Percentiles rank a stretch among this genome's conserved stretches.
Evolutionary conservation across 2,888 invertebrate genomes (phyloP).

Genomic region (Lypha dubia): DNA sequence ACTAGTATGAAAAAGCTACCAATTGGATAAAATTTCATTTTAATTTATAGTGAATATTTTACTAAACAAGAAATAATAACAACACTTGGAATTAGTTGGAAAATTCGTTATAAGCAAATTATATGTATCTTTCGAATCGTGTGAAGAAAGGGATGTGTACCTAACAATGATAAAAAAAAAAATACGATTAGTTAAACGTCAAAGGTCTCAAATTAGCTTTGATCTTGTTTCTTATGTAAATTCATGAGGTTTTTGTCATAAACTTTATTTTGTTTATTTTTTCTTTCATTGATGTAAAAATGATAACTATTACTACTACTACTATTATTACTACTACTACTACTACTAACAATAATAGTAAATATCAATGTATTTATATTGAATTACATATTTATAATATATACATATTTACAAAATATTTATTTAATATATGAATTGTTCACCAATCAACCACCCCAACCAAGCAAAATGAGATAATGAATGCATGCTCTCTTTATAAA

Average conservation of each 20-base stretch:
- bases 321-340: too few relatives aligned
- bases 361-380: not conserved
- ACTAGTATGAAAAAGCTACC: too few relatives aligned
- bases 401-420: not conserved
- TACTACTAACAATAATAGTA: not conserved
- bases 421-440: slow-evolving; percentile 29
- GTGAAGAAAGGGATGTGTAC: not conserved
- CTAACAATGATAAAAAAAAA: not conserved
- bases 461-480: slow-evolving; percentile 33
- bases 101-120: too few relatives aligned
- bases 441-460: not conserved
- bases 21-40: too few relatives aligned
- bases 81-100: too few relatives aligned
- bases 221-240: slow-evolving; percentile 13
- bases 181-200: not conserved
- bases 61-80: too few relatives aligned
- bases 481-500: slow-evolving; percentile 48
- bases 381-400: not conserved
- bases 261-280: slow-evolving; percentile 7
- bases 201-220: slow-evolving; percentile 27
- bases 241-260: slow-evolving; percentile 42
- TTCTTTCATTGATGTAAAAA: not conserved
- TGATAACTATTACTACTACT: slow-evolving; percentile 2
- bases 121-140: not conserved
- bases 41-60: too few relatives aligned